Base-by-base conservation (phyloP, 2,888 invertebrate genomes). In the Hirudinaria manillensis region DNA sequence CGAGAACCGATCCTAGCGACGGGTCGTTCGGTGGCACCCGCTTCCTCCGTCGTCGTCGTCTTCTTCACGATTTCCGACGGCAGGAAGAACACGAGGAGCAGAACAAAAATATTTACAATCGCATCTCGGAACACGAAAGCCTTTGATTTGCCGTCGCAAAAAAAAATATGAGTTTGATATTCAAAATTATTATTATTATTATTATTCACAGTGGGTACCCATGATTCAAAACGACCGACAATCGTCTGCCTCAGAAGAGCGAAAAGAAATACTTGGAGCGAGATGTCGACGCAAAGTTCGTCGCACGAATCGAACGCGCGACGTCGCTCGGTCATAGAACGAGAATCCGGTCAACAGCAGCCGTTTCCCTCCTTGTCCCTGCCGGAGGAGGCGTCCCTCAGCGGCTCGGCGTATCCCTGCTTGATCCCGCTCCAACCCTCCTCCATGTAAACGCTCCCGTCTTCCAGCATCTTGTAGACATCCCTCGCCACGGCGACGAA, bases 391-490 rank as follows among this genome's bases (percentile, higher is more conserved):
- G 83, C 83, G 45, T 81, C 80, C 75, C 83, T 83, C 45, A 81
- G 79, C 16, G 83, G 83, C 32, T 81, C 80, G 29, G 76, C 72
- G 79, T 83, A 85, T 36, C 96, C 96, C 51, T 92, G 92, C 86
- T 96, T 96, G 75, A 97, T 94, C 6, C 97, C 96, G 83, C 97
- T 96, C 95, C 96, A 96, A 21, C 94, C 96, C 79, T 95, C 95
- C 83, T 84, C 83, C 32, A 85, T 79, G 55, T 81, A 80, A 83
- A 96, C 94, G 87, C 94, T 93, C 24, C 95, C 95, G 21, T 91
- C 91, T 82, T 92, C 91, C 82, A 97, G 92, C 84, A 93, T 89
- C 82, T 92, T 91, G 80, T 87, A 86, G 74, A 87, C 86, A 85
- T 95, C 94, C 86, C 93, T 92, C 73, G 95, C 93, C 29, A 97